These are phyloP conservation scores for Drosophila putrida DNA, from an alignment of 2,888 invertebrate genomes.

Conservation along the genomic window DNA sequence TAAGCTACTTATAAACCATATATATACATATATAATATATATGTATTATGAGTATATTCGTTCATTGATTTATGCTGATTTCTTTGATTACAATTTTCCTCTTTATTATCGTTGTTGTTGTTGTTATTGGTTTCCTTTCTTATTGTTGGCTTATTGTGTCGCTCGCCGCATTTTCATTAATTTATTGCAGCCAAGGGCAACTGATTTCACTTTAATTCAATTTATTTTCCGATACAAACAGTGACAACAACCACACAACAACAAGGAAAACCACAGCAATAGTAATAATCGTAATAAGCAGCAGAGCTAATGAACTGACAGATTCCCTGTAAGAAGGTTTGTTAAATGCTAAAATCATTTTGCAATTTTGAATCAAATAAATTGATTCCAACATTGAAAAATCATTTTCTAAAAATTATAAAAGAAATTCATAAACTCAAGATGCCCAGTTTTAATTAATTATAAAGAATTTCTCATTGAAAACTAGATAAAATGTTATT, in stretches of 20 bases:
- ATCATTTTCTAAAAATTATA: no score
- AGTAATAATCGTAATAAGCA: conserved; percentile 20
- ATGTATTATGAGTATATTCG: conserved; percentile 6
- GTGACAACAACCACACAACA: conserved; percentile 26
- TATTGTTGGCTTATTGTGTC: conserved; percentile 35
- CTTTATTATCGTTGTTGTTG: conserved; percentile 13
- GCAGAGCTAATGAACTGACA: neutral
- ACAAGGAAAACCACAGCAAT: conserved; percentile 27
- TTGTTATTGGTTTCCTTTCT: conserved; percentile 17
- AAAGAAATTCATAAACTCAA: no score
- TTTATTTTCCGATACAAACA: conserved; percentile 69
- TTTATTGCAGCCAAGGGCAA: conserved; percentile 75
- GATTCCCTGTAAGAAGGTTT: conserved; percentile 22
- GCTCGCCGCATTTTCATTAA: conserved; percentile 67
- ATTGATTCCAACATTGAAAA: no score
- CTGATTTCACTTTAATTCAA: conserved; percentile 80
- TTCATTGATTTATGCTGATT: conserved; percentile 71
- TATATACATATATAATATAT: neutral
- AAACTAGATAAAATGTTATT: neutral
- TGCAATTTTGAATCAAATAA: no score
- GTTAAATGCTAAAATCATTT: no score
- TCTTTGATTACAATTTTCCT: conserved; percentile 53
- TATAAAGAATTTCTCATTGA: neutral
- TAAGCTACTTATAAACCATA: conserved; percentile 20
- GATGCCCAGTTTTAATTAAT: neutral